Evolutionary conservation across 35 echinoderm and acorn worm species (phyloP).

Genomic region (Lytechinus pictus): DNA sequence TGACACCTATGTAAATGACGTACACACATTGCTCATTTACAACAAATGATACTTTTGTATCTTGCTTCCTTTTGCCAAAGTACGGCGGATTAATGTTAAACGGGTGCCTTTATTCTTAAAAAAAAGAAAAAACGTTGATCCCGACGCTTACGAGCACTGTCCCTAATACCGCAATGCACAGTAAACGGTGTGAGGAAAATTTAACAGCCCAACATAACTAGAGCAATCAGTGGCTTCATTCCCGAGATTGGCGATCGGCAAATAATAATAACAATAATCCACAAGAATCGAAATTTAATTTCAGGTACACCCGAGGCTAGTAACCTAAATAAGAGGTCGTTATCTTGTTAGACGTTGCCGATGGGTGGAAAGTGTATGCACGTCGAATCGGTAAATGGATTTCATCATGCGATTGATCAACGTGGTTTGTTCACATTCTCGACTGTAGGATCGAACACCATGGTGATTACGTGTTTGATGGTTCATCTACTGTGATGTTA

Average conservation of each 20-base stretch:
- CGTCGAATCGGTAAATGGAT: background rate
- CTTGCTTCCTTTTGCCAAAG: too few relatives aligned
- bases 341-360: constrained; percentile 1
- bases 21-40: too few relatives aligned
- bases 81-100: background rate
- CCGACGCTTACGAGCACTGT: too few relatives aligned
- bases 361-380: background rate
- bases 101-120: background rate
- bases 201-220: background rate
- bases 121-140: too few relatives aligned
- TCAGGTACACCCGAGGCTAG: background rate
- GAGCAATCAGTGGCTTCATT: constrained; percentile 3
- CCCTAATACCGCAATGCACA: too few relatives aligned
- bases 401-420: background rate
- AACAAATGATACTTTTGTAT: too few relatives aligned
- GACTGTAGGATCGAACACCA: background rate
- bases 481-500: too few relatives aligned
- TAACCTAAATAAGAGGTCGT: background rate
- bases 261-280: background rate
- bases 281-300: background rate
- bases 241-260: too few relatives aligned
- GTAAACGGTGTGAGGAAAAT: background rate
- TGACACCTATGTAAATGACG: too few relatives aligned
- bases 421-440: background rate
- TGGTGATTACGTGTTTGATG: too few relatives aligned